These are phyloP conservation scores for Drosophila oshimai DNA, from an alignment of 1,140 invertebrate genomes.

Conservation along the genomic window DNA sequence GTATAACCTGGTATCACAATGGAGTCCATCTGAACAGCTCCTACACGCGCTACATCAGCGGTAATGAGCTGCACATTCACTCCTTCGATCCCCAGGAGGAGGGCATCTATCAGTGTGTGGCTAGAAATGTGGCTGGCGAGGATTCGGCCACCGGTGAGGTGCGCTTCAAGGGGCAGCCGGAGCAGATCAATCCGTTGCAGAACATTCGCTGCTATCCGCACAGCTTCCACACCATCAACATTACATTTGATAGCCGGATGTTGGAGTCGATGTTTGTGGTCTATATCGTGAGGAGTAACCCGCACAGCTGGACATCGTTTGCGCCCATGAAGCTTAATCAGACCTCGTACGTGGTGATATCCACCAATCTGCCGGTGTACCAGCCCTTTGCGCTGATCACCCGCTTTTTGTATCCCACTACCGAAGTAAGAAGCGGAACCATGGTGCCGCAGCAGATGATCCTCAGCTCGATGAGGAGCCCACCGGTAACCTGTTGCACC, in stretches of 20 bases:
- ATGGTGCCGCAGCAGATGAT: constrained; percentile 60
- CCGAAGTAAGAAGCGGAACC: constrained; percentile 49
- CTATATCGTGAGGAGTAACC: constrained; percentile 73
- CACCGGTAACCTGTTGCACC: constrained; percentile 70
- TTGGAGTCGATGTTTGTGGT: constrained; percentile 74
- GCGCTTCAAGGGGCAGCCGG: constrained; percentile 57
- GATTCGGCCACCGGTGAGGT: constrained; percentile 66
- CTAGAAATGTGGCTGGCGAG: constrained; percentile 75
- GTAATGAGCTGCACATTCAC: constrained; percentile 67
- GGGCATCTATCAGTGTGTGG: constrained; percentile 82
- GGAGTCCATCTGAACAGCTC: constrained; percentile 66
- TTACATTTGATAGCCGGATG: constrained; percentile 71
- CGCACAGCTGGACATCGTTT: constrained; percentile 68
- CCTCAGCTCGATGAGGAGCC: constrained; percentile 66
- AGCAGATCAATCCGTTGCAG: constrained; percentile 60
- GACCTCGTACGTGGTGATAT: constrained; percentile 75
- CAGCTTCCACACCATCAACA: constrained; percentile 77
- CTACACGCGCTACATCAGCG: constrained; percentile 73
- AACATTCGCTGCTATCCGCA: constrained; percentile 81
- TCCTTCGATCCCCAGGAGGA: constrained; percentile 78
- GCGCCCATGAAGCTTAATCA: constrained; percentile 74
- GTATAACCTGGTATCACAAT: constrained; percentile 77
- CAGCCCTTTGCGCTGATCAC: constrained; percentile 76
- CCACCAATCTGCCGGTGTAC: constrained; percentile 65
- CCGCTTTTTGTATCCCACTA: constrained; percentile 62